A percentile compares a stretch with the other conserved stretches of the same genome.
phyloP scores from a whole-genome alignment of 2,113 vertebrate genomes.

The Crotalus horridus region DNA sequence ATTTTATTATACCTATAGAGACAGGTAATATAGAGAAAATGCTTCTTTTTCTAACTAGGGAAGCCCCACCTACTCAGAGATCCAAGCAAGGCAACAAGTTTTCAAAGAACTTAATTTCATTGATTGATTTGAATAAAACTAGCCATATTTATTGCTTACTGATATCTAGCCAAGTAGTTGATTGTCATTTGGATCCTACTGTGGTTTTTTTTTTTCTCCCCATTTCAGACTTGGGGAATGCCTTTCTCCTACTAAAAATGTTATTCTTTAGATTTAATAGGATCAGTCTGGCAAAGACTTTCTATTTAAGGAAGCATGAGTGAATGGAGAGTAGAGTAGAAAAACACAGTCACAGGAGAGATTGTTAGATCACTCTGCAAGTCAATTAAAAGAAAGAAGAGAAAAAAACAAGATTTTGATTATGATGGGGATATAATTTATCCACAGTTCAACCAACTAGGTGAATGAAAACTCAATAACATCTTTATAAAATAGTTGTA shows the following conservation, averaged over 20 bases:
- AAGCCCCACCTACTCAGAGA: neutral
- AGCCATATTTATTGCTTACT: neutral
- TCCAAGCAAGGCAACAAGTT: neutral
- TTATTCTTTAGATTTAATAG: neutral
- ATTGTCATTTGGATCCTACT: neutral
- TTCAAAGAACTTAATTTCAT: neutral
- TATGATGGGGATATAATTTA: neutral
- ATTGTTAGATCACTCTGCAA: neutral
- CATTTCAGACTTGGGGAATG: neutral
- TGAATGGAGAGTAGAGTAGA: neutral
- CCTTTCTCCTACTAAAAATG: neutral
- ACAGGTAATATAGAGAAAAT: neutral
- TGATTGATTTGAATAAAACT: neutral
- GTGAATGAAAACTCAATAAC: neutral
- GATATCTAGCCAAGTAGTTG: neutral
- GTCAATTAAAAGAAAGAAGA: neutral
- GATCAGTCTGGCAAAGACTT: neutral
- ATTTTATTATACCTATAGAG: neutral
- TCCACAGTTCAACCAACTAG: neutral
- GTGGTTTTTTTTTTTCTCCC: neutral
- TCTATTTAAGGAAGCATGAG: conserved; percentile 3
- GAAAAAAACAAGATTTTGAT: neutral
- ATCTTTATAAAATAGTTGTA: neutral
- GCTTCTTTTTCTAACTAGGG: neutral
- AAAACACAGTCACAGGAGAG: neutral